Evolutionary conservation across 2,888 invertebrate species (phyloP).

Genomic region (Elmis aenea): DNA sequence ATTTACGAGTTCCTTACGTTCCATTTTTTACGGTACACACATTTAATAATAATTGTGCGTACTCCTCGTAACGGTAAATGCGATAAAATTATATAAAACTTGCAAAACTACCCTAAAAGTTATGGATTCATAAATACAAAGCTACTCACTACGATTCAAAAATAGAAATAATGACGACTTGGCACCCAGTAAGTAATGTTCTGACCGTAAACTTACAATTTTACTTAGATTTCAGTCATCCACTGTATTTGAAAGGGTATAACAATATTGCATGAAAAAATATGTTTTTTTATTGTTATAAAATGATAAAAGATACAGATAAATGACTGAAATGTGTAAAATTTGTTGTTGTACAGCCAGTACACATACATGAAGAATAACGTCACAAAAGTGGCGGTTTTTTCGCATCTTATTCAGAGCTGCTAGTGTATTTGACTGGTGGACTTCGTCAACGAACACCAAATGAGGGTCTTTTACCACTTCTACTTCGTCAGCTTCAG

Average conservation of each 20-base stretch:
- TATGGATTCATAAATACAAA: conserved; percentile 31
- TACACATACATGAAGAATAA: conserved; percentile 69
- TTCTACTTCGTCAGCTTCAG: conserved; percentile 31
- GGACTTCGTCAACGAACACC: conserved; percentile 54
- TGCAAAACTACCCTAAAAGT: too few relatives aligned
- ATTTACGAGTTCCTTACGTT: too few relatives aligned
- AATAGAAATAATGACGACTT: conserved; percentile 43
- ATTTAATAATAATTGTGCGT: too few relatives aligned
- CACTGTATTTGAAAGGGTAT: conserved; percentile 13
- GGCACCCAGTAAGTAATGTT: conserved; percentile 47
- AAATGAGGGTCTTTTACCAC: conserved; percentile 35
- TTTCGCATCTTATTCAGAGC: conserved; percentile 75
- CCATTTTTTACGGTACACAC: too few relatives aligned
- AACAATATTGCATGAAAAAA: too few relatives aligned
- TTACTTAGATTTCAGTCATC: conserved; percentile 29
- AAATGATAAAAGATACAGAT: too few relatives aligned
- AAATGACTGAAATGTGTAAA: conserved; percentile 34
- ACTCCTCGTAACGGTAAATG: too few relatives aligned
- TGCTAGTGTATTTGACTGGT: conserved; percentile 58
- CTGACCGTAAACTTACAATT: conserved; percentile 45
- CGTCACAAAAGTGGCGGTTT: conserved; percentile 83
- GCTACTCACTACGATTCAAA: conserved; percentile 47
- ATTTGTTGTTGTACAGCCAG: conserved; percentile 33
- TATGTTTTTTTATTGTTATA: not conserved
- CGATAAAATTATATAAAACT: conserved; percentile 2